Evolutionary conservation across 2,888 invertebrate genomes (phyloP).

Genomic region (Melinaea menophilus): DNA sequence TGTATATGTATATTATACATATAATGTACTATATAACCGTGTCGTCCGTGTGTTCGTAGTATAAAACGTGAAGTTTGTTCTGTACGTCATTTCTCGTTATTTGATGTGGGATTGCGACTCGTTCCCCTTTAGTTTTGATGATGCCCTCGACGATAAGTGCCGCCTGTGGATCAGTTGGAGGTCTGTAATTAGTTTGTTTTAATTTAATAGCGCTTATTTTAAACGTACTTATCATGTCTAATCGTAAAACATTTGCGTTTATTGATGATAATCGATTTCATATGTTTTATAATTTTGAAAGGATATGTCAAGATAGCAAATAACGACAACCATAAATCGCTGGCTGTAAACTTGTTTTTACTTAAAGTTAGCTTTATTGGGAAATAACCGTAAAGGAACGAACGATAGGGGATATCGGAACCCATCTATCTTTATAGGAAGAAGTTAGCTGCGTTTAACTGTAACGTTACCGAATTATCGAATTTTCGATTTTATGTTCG

Average conservation of each 20-base stretch:
- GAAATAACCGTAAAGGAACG: slow-evolving; percentile 67
- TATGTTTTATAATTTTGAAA: too few species aligned
- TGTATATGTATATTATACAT: background rate
- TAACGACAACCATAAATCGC: slow-evolving; percentile 60
- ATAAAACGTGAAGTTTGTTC: slow-evolving; percentile 58
- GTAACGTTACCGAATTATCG: slow-evolving; percentile 5
- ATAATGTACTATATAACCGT: background rate
- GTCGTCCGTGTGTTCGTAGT: slow-evolving; percentile 38
- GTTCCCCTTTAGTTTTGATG: slow-evolving; percentile 65
- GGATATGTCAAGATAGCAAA: slow-evolving; percentile 38
- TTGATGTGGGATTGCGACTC: slow-evolving; percentile 68
- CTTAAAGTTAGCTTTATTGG: slow-evolving; percentile 69
- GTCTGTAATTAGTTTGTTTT: slow-evolving; percentile 32
- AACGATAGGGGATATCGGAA: slow-evolving; percentile 61
- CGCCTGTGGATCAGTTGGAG: slow-evolving; percentile 41
- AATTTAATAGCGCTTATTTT: slow-evolving; percentile 13
- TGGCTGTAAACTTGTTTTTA: slow-evolving; percentile 73
- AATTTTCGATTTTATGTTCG: slow-evolving; percentile 4
- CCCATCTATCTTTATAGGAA: slow-evolving; percentile 56
- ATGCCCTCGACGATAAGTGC: slow-evolving; percentile 52
- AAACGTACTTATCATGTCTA: background rate
- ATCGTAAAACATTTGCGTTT: background rate
- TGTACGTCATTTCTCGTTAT: slow-evolving; percentile 66
- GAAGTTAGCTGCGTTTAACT: slow-evolving; percentile 39
- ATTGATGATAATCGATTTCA: slow-evolving; percentile 2